Percentiles rank a stretch among this genome's conserved stretches.
Evolutionary conservation across 2,797 vertebrate species (phyloP).

Genomic region (Sebastes taczanowskii): DNA sequence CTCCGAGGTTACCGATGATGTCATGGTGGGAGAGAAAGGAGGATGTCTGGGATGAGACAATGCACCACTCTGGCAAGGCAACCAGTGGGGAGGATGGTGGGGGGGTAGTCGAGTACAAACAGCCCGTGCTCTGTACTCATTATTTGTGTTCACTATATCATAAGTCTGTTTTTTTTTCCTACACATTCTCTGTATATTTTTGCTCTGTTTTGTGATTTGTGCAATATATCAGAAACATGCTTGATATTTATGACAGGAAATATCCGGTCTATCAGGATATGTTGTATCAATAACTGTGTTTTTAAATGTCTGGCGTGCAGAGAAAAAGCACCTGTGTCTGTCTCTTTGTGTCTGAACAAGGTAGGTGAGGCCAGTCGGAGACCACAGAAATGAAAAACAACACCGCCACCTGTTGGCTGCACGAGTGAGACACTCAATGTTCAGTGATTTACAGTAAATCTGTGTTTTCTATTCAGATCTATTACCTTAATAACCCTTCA

Average conservation of each 20-base stretch:
- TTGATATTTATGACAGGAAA: neutral
- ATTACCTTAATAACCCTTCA: neutral
- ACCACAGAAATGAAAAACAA: neutral
- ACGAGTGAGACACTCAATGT: neutral
- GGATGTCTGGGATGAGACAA: conserved; percentile 57
- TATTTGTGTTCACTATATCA: neutral
- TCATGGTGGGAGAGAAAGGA: conserved; percentile 70
- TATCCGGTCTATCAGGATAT: conserved; percentile 1
- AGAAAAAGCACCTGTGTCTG: conserved; percentile 24
- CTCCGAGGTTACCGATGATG: conserved; percentile 78
- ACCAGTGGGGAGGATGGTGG: neutral
- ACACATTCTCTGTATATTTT: neutral
- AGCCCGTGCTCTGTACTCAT: neutral
- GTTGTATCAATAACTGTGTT: neutral
- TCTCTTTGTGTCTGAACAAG: conserved; percentile 47
- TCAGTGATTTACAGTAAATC: neutral
- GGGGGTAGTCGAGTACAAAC: neutral
- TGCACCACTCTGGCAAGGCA: conserved; percentile 23
- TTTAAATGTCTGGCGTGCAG: conserved; percentile 2
- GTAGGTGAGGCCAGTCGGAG: conserved; percentile 17
- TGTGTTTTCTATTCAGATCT: neutral
- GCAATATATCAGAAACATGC: neutral
- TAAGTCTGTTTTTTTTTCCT: neutral
- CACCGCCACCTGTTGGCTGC: conserved; percentile 62
- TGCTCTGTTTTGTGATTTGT: conserved; percentile 12